These are phyloP conservation scores for Olivierus martensii DNA, from an alignment of 1,140 invertebrate species.

Conservation along the genomic window DNA sequence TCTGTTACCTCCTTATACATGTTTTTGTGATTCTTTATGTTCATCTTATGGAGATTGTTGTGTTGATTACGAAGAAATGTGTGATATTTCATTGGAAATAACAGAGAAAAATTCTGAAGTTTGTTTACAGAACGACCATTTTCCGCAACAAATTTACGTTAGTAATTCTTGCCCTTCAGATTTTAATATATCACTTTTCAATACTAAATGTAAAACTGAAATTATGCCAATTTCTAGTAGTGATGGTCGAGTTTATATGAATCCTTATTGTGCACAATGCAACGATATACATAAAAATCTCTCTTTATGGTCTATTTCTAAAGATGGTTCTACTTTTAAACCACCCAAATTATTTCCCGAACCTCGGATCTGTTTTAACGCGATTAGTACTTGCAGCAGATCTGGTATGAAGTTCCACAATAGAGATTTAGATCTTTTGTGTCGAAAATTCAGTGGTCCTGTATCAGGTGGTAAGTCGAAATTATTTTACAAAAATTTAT, in stretches of 20 bases:
- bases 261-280: conserved; percentile 10
- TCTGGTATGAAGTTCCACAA: too few relatives aligned
- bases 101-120: too few relatives aligned
- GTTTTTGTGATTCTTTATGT: conserved; percentile 9
- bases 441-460: not conserved
- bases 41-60: conserved; percentile 8
- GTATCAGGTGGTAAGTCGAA: not conserved
- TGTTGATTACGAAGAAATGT: not conserved
- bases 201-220: too few relatives aligned
- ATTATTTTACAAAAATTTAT: conserved; percentile 13
- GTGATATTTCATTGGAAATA: not conserved
- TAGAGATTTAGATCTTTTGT: not conserved
- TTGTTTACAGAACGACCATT: too few relatives aligned
- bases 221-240: conserved; percentile 1
- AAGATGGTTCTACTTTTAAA: too few relatives aligned
- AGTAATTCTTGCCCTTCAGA: too few relatives aligned
- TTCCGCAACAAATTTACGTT: too few relatives aligned
- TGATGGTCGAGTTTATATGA: conserved; percentile 2
- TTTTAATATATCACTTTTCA: too few relatives aligned
- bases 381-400: too few relatives aligned
- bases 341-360: too few relatives aligned
- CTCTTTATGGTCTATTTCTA: too few relatives aligned
- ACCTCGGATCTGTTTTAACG: too few relatives aligned
- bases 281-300: not conserved
- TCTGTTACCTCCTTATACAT: not conserved